These are phyloP conservation scores for Cinclus mexicanus DNA, from an alignment of 2,113 vertebrate genomes.

Conservation along the genomic window DNA sequence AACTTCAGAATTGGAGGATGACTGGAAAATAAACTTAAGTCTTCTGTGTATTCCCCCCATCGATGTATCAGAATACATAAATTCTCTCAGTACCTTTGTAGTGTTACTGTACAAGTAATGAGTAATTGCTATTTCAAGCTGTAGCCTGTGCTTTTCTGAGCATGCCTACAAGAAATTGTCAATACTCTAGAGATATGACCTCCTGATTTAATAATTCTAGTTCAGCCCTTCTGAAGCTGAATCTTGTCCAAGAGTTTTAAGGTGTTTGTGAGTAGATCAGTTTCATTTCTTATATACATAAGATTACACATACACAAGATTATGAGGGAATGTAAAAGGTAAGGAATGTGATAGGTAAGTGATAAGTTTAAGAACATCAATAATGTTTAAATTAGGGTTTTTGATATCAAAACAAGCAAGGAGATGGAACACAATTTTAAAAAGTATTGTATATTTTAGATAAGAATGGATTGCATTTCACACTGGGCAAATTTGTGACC, in stretches of 20 bases:
- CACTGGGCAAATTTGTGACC: background rate
- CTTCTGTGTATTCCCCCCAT: background rate
- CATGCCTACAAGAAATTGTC: background rate
- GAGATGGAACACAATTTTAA: background rate
- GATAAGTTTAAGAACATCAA: background rate
- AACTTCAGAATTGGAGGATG: background rate
- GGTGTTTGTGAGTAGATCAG: background rate
- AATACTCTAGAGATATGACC: background rate
- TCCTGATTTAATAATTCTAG: background rate
- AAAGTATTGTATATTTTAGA: background rate
- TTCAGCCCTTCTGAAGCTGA: background rate
- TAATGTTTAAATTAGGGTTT: background rate
- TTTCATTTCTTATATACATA: background rate
- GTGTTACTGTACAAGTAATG: background rate
- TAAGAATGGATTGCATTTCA: background rate
- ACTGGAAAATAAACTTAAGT: background rate
- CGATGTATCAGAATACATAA: background rate
- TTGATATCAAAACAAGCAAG: background rate
- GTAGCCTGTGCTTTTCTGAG: background rate
- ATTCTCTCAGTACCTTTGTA: background rate
- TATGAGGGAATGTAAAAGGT: background rate
- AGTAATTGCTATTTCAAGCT: background rate
- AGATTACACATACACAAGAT: background rate
- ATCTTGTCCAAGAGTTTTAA: background rate
- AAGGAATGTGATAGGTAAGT: background rate